Evolutionary conservation across 2,113 vertebrate species (phyloP), one percentile per base, ranked within the genome.

Genomic region (Hyperopisus bebe): DNA sequence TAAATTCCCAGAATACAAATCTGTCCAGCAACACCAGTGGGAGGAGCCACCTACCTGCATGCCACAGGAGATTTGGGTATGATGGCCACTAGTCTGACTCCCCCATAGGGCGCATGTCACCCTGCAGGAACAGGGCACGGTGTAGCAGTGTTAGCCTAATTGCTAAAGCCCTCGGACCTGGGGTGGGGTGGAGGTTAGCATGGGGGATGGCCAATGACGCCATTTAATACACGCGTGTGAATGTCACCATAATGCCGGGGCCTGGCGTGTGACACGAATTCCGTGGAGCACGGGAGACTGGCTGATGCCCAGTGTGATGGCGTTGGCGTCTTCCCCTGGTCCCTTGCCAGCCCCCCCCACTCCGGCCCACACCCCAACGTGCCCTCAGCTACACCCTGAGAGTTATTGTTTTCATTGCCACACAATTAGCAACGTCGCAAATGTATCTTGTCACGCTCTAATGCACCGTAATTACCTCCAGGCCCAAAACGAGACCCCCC

Each of bases 371-470:
- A 90, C 53, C 82, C 91, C 93, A 91, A 87, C 89, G 82, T 92
- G 93, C 95, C 95, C 93, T 94, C 88, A 93, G 95, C 95, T 94
- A 94, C 95, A 92, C 93, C 92, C 93, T 93, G 89, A 92, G 94
- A 93, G 95, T 95, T 95, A 95, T 95, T 96, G 96, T 96, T 96
- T 96, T 96, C 94, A 91, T 94, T 94, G 94, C 93, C 94, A 94
- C 93, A 92, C 95, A 96, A 96, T 96, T 96, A 96, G 96, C 93
- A 91, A 93, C 93, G 93, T 94, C 94, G 94, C 94, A 94, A 94
- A 95, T 96, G 95, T 96, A 95, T 96, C 96, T 96, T 94, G 95
- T 95, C 95, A 94, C 94, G 94, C 95, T 94, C 95, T 96, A 96
- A 96, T 96, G 95, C 94, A 93, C 90, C 91, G 92, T 95, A 96